Evolutionary conservation across 2,797 vertebrate genomes (phyloP).

Genomic region (Denticeps clupeoides): DNA sequence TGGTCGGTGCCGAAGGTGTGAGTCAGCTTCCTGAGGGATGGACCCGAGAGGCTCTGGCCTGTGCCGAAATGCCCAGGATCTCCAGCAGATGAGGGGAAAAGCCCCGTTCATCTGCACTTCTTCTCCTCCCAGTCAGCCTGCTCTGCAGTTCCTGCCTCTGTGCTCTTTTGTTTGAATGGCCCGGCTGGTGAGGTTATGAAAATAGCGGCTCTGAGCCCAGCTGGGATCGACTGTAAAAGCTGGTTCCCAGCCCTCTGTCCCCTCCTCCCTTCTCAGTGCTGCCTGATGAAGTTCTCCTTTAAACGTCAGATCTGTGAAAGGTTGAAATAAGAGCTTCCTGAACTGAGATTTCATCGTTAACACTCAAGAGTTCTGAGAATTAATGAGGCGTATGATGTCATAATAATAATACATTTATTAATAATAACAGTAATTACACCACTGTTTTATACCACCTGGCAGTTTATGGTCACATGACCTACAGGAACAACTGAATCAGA

Average conservation of each 20-base stretch:
- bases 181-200: constrained; percentile 40
- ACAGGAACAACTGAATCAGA: no score
- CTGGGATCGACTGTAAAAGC: constrained; percentile 38
- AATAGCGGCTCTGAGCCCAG: constrained; percentile 48
- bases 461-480: no score
- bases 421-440: no score
- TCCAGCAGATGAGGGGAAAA: constrained; percentile 30
- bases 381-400: no score
- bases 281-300: background rate
- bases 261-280: background rate
- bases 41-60: constrained; percentile 1
- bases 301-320: background rate
- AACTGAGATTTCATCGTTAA: no score
- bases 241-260: constrained; percentile 41
- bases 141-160: constrained; percentile 7
- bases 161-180: constrained; percentile 43
- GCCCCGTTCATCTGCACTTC: constrained; percentile 11
- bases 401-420: no score
- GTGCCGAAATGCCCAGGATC: constrained; percentile 15
- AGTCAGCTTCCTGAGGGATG: constrained; percentile 31
- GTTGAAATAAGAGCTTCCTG: background rate
- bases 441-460: no score
- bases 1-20: constrained; percentile 15
- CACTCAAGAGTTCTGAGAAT: no score
- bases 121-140: constrained; percentile 16